Evolutionary conservation across 2,113 vertebrate species (phyloP).

Genomic region (Nettapus auritus): DNA sequence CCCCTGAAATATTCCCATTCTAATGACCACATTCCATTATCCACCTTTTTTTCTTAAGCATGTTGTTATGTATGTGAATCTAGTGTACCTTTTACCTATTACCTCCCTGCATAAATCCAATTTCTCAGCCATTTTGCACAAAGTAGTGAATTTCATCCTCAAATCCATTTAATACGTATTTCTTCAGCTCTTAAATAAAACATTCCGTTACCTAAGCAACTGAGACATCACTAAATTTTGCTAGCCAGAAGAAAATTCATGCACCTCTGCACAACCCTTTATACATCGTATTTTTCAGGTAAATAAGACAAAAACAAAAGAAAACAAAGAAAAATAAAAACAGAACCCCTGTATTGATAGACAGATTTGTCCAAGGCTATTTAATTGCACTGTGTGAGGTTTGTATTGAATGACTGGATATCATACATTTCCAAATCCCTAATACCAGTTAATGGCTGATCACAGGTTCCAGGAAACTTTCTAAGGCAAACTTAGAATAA

Average conservation of each 20-base stretch:
- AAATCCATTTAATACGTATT: neutral
- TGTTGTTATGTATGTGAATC: neutral
- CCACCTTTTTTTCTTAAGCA: neutral
- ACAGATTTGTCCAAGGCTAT: neutral
- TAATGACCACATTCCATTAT: slow-evolving; percentile 12
- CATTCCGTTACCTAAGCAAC: slow-evolving; percentile 34
- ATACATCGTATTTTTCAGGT: neutral
- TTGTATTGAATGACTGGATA: neutral
- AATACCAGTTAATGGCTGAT: neutral
- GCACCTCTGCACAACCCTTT: neutral
- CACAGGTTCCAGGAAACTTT: neutral
- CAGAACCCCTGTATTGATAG: neutral
- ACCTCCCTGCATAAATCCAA: neutral
- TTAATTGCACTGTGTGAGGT: neutral
- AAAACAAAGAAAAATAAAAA: neutral
- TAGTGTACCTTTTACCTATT: neutral
- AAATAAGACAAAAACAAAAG: neutral
- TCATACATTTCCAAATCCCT: neutral
- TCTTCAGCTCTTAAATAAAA: slow-evolving; percentile 46
- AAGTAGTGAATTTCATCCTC: slow-evolving; percentile 2
- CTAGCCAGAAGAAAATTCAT: neutral
- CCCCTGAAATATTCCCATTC: neutral
- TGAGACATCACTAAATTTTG: neutral
- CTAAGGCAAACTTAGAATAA: neutral
- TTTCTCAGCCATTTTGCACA: neutral